These are phyloP conservation scores for Valencia hispanica DNA, from an alignment of 2,797 vertebrate genomes.

Conservation along the genomic window DNA sequence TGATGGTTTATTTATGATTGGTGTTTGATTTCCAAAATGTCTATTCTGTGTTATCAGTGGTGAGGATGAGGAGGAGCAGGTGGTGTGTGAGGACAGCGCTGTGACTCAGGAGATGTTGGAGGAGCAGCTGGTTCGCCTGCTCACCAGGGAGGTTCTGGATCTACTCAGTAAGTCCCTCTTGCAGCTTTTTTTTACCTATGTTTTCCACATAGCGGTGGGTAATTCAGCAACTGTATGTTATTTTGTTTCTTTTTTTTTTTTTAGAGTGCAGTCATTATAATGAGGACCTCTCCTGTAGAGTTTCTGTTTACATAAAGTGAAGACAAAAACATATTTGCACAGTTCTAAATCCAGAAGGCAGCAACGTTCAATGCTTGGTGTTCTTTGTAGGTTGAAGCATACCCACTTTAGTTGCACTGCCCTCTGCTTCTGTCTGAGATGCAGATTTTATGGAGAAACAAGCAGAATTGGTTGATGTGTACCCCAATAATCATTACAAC, in stretches of 20 bases:
- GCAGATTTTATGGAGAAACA: neutral
- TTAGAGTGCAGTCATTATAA: neutral
- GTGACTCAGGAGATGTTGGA: slow-evolving; percentile 97
- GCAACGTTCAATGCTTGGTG: neutral
- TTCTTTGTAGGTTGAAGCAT: neutral
- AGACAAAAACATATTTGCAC: neutral
- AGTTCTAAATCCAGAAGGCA: neutral
- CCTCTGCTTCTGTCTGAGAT: no score
- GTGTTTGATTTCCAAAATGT: neutral
- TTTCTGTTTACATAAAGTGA: neutral
- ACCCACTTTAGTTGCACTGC: neutral
- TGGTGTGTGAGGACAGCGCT: slow-evolving; percentile 86
- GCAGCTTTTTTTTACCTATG: neutral
- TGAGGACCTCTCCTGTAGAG: neutral
- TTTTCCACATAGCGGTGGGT: neutral
- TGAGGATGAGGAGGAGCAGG: slow-evolving; percentile 84
- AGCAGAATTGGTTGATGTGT: neutral
- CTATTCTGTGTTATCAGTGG: slow-evolving; percentile 60
- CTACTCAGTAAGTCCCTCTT: slow-evolving; percentile 87
- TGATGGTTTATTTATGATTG: no score
- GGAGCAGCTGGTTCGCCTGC: slow-evolving; percentile 90
- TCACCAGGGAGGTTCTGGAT: slow-evolving; percentile 95
- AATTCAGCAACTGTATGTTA: neutral
- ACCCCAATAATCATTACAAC: neutral
- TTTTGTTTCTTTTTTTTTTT: neutral